Percentiles rank a stretch among this genome's conserved stretches.
Evolutionary conservation across 1,140 invertebrate genomes (phyloP).

Genomic region (Drosophila murphyi): DNA sequence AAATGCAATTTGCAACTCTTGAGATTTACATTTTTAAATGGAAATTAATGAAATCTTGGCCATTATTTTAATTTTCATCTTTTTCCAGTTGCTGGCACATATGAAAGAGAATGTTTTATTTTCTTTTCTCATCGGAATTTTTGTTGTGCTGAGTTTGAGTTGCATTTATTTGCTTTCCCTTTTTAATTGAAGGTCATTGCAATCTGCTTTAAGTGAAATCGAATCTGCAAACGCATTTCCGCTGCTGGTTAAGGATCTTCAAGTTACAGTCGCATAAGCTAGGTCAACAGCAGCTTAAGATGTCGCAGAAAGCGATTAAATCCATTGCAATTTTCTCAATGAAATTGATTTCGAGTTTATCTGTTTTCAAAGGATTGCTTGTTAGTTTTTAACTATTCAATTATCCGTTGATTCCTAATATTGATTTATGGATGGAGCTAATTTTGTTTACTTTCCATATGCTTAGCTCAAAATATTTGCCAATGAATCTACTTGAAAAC

Average conservation of each 20-base stretch:
- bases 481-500: too few relatives aligned
- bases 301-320: background rate
- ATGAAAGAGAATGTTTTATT: background rate
- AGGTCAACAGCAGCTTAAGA: conserved; percentile 11
- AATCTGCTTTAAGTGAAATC: conserved; percentile 35
- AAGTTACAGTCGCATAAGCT: conserved; percentile 33
- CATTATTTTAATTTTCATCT: conserved; percentile 30
- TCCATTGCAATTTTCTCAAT: background rate
- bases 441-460: too few relatives aligned
- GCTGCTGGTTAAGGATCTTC: conserved; percentile 17
- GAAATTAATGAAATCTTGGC: conserved; percentile 46
- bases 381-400: too few relatives aligned
- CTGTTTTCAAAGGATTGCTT: too few relatives aligned
- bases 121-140: background rate
- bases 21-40: conserved; percentile 5
- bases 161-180: conserved; percentile 24
- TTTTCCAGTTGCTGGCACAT: background rate
- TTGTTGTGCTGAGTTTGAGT: background rate
- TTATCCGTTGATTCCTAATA: too few relatives aligned
- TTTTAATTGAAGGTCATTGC: conserved; percentile 52
- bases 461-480: too few relatives aligned
- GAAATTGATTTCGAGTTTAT: background rate
- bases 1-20: conserved; percentile 3
- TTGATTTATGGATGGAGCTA: too few relatives aligned
- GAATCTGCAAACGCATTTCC: conserved; percentile 25